phyloP scores from a whole-genome alignment of 1,140 invertebrate species.

The Caerostris darwini region DNA sequence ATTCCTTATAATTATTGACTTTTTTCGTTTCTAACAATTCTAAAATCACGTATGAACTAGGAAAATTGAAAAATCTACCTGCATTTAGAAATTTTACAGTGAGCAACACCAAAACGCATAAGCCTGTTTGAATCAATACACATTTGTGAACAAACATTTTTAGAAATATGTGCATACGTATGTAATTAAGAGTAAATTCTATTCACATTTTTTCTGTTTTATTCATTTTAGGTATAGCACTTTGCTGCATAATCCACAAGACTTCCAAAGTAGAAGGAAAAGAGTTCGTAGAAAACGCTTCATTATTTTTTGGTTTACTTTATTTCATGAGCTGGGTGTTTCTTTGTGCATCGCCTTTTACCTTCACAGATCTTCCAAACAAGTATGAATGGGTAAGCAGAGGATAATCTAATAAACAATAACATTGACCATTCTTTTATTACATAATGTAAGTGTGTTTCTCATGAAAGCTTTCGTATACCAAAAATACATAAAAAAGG shows the following conservation, averaged over 20 bases:
- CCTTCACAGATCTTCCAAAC: slow-evolving; percentile 57
- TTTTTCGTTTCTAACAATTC: no score
- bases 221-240: neutral
- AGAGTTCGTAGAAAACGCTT: neutral
- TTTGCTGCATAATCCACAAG: neutral
- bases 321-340: slow-evolving; percentile 61
- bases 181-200: no score
- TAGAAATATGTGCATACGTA: no score
- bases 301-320: neutral
- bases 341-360: slow-evolving; percentile 50
- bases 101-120: no score
- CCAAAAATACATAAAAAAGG: no score
- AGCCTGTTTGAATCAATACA: no score
- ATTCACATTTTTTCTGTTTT: neutral
- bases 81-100: no score
- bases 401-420: neutral
- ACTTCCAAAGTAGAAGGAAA: neutral
- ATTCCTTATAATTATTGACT: no score
- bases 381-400: slow-evolving; percentile 70
- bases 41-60: no score
- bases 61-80: no score
- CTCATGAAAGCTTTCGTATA: no score
- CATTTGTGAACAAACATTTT: no score
- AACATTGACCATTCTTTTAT: neutral
- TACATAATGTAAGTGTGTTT: neutral